Evolutionary conservation across 2,113 vertebrate genomes (phyloP).

Genomic region (Phocoena sinus): DNA sequence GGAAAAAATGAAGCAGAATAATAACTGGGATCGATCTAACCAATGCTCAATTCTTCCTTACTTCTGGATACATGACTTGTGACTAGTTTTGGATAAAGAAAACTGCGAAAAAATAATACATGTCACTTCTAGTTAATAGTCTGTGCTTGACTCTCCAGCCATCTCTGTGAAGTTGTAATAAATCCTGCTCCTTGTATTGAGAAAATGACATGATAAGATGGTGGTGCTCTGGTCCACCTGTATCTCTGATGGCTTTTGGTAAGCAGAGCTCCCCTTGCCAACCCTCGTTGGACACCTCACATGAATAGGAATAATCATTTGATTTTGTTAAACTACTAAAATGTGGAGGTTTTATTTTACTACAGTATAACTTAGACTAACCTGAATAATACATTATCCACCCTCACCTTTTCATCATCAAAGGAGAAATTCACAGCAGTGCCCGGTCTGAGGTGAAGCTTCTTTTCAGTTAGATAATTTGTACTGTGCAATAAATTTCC

Average conservation of each 20-base stretch:
- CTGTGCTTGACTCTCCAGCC: background rate
- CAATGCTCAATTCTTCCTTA: background rate
- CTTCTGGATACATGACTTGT: background rate
- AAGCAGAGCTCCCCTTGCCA: background rate
- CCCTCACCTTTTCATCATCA: slow-evolving; percentile 31
- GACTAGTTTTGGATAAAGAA: background rate
- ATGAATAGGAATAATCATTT: background rate
- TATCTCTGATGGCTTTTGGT: background rate
- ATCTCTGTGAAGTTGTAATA: background rate
- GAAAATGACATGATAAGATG: background rate
- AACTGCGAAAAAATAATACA: background rate
- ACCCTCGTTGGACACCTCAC: background rate
- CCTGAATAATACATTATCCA: slow-evolving; percentile 1
- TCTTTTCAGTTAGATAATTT: background rate
- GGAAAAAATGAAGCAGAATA: background rate
- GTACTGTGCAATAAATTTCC: background rate
- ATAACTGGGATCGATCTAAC: background rate
- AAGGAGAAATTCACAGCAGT: slow-evolving; percentile 30
- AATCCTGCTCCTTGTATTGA: background rate
- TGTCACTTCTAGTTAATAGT: background rate
- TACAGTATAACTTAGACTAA: background rate
- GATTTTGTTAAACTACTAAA: slow-evolving; percentile 5
- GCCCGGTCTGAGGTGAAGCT: background rate
- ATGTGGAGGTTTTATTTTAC: background rate
- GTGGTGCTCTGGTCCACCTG: background rate